Percentiles rank a stretch among this genome's conserved stretches.
These are phyloP conservation scores for Thyatira batis DNA, from an alignment of 2,888 invertebrate species.

Conservation along the genomic window DNA sequence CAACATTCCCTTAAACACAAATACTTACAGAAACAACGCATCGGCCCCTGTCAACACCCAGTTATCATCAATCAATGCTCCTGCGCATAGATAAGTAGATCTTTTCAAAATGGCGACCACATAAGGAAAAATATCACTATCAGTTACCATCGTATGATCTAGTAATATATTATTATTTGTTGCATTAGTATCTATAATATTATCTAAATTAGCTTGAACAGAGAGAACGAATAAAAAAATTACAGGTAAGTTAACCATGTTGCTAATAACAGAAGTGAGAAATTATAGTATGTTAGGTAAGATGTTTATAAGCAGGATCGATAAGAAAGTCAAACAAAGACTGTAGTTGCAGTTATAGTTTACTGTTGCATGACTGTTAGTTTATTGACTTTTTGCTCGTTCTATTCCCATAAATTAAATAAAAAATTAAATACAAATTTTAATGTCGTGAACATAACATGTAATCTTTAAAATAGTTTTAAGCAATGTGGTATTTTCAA, in stretches of 20 bases:
- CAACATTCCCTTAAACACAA: too few relatives aligned
- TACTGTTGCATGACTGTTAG: background rate
- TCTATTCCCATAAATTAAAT: too few relatives aligned
- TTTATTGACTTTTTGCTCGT: background rate
- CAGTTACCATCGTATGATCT: constrained; percentile 48
- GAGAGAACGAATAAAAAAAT: background rate
- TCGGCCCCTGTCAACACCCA: constrained; percentile 71
- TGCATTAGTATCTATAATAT: background rate
- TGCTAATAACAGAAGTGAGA: background rate
- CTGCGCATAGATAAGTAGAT: constrained; percentile 54
- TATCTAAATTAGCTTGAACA: background rate
- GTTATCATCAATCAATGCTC: constrained; percentile 56
- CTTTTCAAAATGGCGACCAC: constrained; percentile 60
- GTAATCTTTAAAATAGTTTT: too few relatives aligned
- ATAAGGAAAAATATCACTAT: constrained; percentile 56
- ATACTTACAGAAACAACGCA: constrained; percentile 57
- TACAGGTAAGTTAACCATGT: background rate
- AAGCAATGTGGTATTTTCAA: too few relatives aligned
- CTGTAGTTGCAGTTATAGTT: background rate
- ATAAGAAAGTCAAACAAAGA: background rate
- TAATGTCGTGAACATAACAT: too few relatives aligned
- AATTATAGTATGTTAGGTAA: background rate
- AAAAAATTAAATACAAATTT: too few relatives aligned
- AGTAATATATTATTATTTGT: constrained; percentile 23
- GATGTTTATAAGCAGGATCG: background rate